Evolutionary conservation across 1,140 invertebrate species (phyloP), one percentile per base, ranked within the genome.

Genomic region (Magallana angulata): DNA sequence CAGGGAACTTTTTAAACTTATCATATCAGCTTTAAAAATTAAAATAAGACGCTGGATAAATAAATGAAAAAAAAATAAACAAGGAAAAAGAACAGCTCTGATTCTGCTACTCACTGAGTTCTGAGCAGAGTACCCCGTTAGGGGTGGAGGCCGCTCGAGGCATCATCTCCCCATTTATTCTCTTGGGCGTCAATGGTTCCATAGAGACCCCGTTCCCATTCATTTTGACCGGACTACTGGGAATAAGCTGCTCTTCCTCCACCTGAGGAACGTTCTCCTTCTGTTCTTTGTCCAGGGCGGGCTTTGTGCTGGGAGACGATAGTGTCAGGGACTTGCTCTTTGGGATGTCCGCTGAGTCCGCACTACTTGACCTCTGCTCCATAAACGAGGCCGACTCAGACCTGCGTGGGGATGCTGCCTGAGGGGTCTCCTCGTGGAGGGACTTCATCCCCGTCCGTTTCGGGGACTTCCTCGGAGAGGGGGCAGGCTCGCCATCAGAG

Each of bases 61-160:
- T 48, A 48, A 48, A 0, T 48, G 36, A 48, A 48, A 48, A 48
- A 48, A 48, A 48, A 48, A 48, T 24, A 24, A 24, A 2, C 36
- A 48, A 48, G 36, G 36, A 3, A 48, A 48, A 48, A 4, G 36
- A 48, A 48, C 36, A 48, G 36, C 36, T 5, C 36, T 48, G 36
- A 48, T 48, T 48, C 36, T 48, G 36, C 36, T n/a, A 85, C 84
- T 82, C 82, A 88, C 87, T 82, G 36, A 88, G 24, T 85, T 89
- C 89, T 1, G 90, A 89, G 83, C 85, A 90, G 14, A 91, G 84
- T 12, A 91, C 80, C 18, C 91, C 91, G 56, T 91, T 92, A 9
- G 92, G 92, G 7, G 92, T 92, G 56, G 92, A 92, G 18, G 92
- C 91, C 0, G 91, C 91, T 82, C 91, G 91, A 48, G 91, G 91